Percentiles rank a stretch among this genome's conserved stretches.
phyloP scores from a whole-genome alignment of 2,888 invertebrate species.

The Antheraea yamamai region DNA sequence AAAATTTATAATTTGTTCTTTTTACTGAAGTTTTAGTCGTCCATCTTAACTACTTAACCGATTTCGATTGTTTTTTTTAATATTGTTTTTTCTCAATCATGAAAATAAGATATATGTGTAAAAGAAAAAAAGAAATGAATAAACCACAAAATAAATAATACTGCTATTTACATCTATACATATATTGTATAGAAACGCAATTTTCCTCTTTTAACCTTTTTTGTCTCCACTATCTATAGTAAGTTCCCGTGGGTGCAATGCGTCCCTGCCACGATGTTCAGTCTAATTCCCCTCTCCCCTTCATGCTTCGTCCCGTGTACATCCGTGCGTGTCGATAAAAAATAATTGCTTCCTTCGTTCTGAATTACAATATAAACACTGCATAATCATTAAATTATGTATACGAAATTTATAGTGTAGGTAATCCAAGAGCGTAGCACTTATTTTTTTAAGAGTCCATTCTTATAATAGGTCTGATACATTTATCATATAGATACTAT shows the following conservation, averaged over 20 bases:
- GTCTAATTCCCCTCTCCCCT: constrained; percentile 35
- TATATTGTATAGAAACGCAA: constrained; percentile 36
- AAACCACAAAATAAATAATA: neutral
- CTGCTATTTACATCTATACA: constrained; percentile 5
- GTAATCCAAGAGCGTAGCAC: no score
- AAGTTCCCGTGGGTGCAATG: constrained; percentile 76
- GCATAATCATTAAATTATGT: constrained; percentile 23
- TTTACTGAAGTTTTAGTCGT: no score
- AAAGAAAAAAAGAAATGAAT: neutral
- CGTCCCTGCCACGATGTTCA: constrained; percentile 59
- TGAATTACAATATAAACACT: constrained; percentile 61
- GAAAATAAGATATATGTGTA: no score
- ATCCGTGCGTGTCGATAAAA: constrained; percentile 79
- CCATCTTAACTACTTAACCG: no score
- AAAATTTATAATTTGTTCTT: no score
- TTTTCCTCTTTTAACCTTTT: constrained; percentile 61
- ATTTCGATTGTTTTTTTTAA: no score
- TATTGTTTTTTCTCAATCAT: no score
- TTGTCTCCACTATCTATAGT: constrained; percentile 54
- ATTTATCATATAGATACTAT: no score
- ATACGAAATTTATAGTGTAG: no score
- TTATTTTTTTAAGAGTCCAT: no score
- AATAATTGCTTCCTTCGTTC: constrained; percentile 76
- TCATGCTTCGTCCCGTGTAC: constrained; percentile 39
- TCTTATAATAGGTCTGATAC: no score